These are phyloP conservation scores for Rhabdornis inornatus DNA, from an alignment of 2,113 vertebrate genomes.

Conservation along the genomic window DNA sequence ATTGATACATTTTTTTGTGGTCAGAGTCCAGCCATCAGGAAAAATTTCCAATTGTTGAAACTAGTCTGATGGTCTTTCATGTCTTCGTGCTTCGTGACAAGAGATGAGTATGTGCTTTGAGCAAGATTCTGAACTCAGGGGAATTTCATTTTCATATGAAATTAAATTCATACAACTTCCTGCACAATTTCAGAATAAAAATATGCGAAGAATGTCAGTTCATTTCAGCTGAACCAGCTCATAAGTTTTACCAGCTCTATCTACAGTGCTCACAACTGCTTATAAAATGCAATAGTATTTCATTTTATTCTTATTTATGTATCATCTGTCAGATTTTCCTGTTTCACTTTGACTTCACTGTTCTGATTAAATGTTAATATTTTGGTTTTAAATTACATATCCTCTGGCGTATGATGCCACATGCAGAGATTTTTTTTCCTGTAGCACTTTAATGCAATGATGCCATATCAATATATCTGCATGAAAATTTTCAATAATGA, in stretches of 20 bases:
- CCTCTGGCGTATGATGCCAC: background rate
- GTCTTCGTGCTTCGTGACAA: background rate
- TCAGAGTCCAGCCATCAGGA: background rate
- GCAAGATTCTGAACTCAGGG: background rate
- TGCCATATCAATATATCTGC: background rate
- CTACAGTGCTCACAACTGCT: background rate
- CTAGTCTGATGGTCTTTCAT: background rate
- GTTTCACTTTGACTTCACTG: background rate
- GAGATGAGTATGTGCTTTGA: background rate
- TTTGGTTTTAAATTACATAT: background rate
- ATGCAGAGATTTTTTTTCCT: background rate
- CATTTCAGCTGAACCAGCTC: background rate
- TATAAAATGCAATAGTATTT: background rate
- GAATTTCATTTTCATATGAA: background rate
- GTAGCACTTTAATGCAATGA: background rate
- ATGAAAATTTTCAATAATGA: background rate
- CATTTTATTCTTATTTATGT: background rate
- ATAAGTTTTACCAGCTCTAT: background rate
- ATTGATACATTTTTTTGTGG: background rate
- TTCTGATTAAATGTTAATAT: constrained; percentile 17
- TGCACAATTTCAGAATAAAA: background rate
- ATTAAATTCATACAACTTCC: background rate
- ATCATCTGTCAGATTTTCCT: background rate
- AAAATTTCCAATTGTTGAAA: background rate
- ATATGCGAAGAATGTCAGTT: background rate